A percentile compares a stretch with the other conserved stretches of the same genome.
Conservation (phyloP, 2,797 vertebrate species). For the Liparis tanakae region DNA sequence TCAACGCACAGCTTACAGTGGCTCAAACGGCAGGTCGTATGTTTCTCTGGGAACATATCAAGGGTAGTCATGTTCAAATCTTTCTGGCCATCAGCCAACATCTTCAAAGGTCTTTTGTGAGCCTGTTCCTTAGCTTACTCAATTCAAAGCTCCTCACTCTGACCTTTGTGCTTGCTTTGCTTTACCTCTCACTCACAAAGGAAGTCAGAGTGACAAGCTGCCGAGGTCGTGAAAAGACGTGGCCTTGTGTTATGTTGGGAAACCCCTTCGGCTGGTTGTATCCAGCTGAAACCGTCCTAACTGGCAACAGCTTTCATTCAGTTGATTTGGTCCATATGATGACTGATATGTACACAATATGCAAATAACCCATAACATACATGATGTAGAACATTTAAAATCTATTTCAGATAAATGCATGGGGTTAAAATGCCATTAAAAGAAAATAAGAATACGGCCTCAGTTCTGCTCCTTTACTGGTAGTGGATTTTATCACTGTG, state of each 20-base stretch:
- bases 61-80: neutral
- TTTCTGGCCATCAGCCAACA: conserved; percentile 10
- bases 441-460: conserved; percentile 3
- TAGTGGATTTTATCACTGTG: neutral
- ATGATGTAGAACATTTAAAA: neutral
- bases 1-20: neutral
- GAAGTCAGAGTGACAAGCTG: conserved; percentile 15
- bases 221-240: conserved; percentile 25
- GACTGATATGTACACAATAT: neutral
- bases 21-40: conserved; percentile 8
- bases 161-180: conserved; percentile 34
- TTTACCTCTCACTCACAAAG: conserved; percentile 16
- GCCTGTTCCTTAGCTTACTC: conserved; percentile 9
- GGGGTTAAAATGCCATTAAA: neutral
- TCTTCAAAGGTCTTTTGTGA: neutral
- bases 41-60: neutral
- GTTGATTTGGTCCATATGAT: neutral
- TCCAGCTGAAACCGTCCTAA: conserved; percentile 33
- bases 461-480: neutral
- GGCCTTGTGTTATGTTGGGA: conserved; percentile 37
- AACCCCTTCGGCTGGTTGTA: neutral
- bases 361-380: neutral
- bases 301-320: conserved; percentile 12
- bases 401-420: neutral
- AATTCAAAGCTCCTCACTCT: conserved; percentile 19